Base-by-base conservation (phyloP, 2,113 vertebrate genomes). In the Tragelaphus strepsiceros region DNA sequence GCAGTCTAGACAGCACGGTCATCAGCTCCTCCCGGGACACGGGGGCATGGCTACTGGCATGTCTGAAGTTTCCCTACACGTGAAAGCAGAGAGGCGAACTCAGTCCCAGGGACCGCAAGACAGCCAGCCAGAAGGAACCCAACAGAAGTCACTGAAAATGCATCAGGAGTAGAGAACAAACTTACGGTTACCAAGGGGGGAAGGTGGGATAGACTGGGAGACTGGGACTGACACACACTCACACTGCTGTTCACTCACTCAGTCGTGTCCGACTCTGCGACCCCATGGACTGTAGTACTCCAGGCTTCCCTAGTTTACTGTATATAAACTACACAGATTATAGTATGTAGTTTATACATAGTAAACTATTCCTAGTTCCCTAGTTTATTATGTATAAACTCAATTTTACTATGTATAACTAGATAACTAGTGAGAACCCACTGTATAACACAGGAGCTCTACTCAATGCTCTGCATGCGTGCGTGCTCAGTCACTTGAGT, bases 1-100 rank as follows among this genome's bases (percentile, higher is more conserved):
- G 98, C 97, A 99, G 98, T 89, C 98, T 94, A 64, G 99, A 99
- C 90, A 99, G 98, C 88, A 99, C 95, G 30, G 71, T 96, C 99
- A 99, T 99, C 98, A 99, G 98, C 8, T 99, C 99, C 74, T 99
- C 99, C 96, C 99, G 99, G 95, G 99, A 99, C 49, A 99, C 99
- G 0, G 91, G 99, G 43, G 97, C 97, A 89, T 98, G 98, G 53
- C 98, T 99, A 88, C 97, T 28, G 17, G 98, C 97, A 0, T 99
- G 99, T 51, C 99, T 99, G 99, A 99, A 99, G 98, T 99, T 99
- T 85, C 98, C 99, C 99, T 99, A 98, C 26, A 82, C 0, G 0
- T 46, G 53, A 87, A 96, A 64, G 91, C 28, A 88, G 86, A 98
- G 92, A 88, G 94, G 51, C 10, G 28, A 59, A 43, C 43, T 86